Conservation (phyloP, 2,888 invertebrate genomes). For the Autographa gamma region DNA sequence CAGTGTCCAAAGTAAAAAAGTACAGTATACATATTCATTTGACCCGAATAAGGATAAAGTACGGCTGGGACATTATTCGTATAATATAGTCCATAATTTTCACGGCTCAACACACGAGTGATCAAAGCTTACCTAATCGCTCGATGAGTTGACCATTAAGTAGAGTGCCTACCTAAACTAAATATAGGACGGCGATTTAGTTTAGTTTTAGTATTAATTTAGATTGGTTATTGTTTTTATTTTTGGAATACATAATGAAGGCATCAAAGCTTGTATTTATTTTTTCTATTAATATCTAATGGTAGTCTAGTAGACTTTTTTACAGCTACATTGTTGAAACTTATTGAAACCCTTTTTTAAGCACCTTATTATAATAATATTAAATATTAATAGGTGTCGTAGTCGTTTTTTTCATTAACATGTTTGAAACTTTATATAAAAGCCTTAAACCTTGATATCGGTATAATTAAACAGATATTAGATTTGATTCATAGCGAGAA, state of each 20-base stretch:
- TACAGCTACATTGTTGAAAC: no score
- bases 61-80: slow-evolving; percentile 52
- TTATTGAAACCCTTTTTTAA: no score
- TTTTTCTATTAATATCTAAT: neutral
- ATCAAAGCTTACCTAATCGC: slow-evolving; percentile 72
- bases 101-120: slow-evolving; percentile 62
- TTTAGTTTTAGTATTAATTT: neutral
- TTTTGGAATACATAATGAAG: neutral
- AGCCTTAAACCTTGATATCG: no score
- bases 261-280: neutral
- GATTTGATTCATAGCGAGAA: no score
- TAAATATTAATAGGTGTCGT: no score
- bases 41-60: slow-evolving; percentile 50
- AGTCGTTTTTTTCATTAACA: no score
- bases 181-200: slow-evolving; percentile 30
- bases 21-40: slow-evolving; percentile 37
- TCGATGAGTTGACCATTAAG: slow-evolving; percentile 52
- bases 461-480: no score
- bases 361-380: no score
- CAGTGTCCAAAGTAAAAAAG: neutral
- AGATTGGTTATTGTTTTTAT: neutral
- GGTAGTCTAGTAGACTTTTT: no score
- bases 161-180: slow-evolving; percentile 37
- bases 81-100: slow-evolving; percentile 56
- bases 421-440: no score